Percentiles rank a stretch among this genome's conserved stretches.
Evolutionary conservation across 2,888 invertebrate genomes (phyloP).

Genomic region (Agrotis clavis): DNA sequence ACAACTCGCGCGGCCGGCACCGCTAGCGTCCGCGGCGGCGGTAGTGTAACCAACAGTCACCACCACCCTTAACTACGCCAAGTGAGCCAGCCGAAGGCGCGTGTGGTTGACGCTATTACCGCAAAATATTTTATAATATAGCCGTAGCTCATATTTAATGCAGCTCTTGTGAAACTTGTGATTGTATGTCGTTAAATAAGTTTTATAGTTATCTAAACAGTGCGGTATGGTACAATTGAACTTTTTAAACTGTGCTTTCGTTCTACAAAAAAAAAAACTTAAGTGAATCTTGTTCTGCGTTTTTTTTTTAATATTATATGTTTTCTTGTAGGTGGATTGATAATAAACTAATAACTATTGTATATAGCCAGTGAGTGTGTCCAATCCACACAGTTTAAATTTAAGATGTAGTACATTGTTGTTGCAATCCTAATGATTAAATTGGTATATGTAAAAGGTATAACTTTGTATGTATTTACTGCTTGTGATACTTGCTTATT

Average conservation of each 20-base stretch:
- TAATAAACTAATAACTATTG: conserved; percentile 26
- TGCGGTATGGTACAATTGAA: conserved; percentile 33
- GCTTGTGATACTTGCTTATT: conserved; percentile 63
- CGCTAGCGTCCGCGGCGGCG: conserved; percentile 71
- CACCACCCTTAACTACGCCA: conserved; percentile 4
- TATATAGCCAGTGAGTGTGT: conserved; percentile 54
- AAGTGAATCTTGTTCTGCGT: conserved; percentile 44
- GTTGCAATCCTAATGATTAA: conserved; percentile 39
- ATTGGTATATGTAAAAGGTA: conserved; percentile 45
- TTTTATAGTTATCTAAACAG: conserved; percentile 40
- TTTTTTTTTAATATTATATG: conserved; percentile 27
- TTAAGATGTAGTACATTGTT: conserved; percentile 24
- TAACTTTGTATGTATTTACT: conserved; percentile 41
- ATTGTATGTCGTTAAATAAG: conserved; percentile 37
- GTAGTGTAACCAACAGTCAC: conserved; percentile 32
- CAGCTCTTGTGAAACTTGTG: conserved; percentile 52
- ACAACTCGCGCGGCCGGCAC: conserved; percentile 82
- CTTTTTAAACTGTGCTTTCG: conserved; percentile 33
- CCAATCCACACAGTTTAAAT: conserved; percentile 21
- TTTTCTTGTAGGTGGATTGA: conserved; percentile 26
- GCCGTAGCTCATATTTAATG: conserved; percentile 28
- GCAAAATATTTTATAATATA: conserved; percentile 46
- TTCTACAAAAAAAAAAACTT: conserved; percentile 30
- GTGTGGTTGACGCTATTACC: conserved; percentile 14
- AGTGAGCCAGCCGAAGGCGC: conserved; percentile 16